A percentile compares a stretch with the other conserved stretches of the same genome.
These are phyloP conservation scores for Linnaemya tessellans DNA, from an alignment of 2,888 invertebrate genomes.

Conservation along the genomic window DNA sequence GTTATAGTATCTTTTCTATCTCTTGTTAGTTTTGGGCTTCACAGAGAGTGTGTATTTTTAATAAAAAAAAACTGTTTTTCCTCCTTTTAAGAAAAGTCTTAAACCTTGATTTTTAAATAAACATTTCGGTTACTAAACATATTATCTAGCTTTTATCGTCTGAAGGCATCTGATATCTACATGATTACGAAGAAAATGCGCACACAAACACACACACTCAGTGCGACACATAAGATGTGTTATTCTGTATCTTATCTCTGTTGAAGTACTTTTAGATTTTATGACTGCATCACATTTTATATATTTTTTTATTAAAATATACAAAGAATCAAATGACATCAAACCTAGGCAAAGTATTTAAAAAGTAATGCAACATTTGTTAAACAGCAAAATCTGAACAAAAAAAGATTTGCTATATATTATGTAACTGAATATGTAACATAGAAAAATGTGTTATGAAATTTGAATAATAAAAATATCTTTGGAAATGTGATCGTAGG, in stretches of 20 bases:
- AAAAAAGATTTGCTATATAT: conserved; percentile 22
- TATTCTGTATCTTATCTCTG: conserved; percentile 25
- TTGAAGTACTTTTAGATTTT: conserved; percentile 39
- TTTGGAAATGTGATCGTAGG: neutral
- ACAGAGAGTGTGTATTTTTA: no score
- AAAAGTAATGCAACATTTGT: conserved; percentile 50
- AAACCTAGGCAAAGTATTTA: neutral
- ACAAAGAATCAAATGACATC: conserved; percentile 41
- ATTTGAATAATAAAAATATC: conserved; percentile 14
- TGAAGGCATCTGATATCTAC: conserved; percentile 30
- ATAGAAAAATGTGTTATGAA: conserved; percentile 38
- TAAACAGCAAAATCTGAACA: conserved; percentile 42
- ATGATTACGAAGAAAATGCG: neutral
- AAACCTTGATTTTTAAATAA: conserved; percentile 15
- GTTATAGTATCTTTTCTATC: no score
- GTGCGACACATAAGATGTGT: neutral
- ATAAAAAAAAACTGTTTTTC: no score
- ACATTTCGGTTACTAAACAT: conserved; percentile 14
- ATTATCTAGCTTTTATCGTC: neutral
- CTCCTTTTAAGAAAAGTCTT: neutral
- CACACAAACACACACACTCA: neutral
- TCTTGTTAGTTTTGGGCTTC: no score
- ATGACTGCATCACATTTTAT: conserved; percentile 2
- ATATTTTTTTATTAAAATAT: neutral
- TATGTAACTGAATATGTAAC: neutral